Evolutionary conservation across 2,797 vertebrate species (phyloP).

Genomic region (Pseudochirops corinnae): DNA sequence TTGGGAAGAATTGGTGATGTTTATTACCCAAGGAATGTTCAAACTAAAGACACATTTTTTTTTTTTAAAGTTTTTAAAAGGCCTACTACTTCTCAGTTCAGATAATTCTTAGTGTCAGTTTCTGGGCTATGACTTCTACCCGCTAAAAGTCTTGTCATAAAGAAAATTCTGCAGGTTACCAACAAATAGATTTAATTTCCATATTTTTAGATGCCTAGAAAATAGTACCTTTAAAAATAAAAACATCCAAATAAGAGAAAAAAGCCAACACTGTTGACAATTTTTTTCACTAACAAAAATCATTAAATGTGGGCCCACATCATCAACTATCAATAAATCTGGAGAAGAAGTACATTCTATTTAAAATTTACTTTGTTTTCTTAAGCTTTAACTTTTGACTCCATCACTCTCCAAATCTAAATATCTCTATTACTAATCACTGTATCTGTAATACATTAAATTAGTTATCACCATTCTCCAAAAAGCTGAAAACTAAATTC

Average conservation of each 20-base stretch:
- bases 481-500: constrained; percentile 54
- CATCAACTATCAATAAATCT: constrained; percentile 31
- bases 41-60: neutral
- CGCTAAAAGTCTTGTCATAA: constrained; percentile 44
- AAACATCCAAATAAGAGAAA: constrained; percentile 47
- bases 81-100: neutral
- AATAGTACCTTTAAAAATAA: constrained; percentile 58
- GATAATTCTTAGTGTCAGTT: neutral
- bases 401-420: constrained; percentile 31
- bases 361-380: constrained; percentile 29
- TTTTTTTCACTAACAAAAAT: constrained; percentile 44
- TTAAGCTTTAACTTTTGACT: constrained; percentile 42
- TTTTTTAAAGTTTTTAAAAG: neutral
- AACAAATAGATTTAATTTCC: constrained; percentile 9
- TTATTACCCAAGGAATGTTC: neutral
- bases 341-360: constrained; percentile 25
- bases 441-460: neutral
- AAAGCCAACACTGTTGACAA: constrained; percentile 3
- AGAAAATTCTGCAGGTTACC: neutral
- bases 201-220: constrained; percentile 54
- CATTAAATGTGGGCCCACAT: neutral
- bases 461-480: constrained; percentile 16
- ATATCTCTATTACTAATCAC: neutral
- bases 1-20: neutral
- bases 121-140: neutral